A percentile compares a stretch with the other conserved stretches of the same genome.
phyloP scores from a whole-genome alignment of 2,113 vertebrate species.

The Pavo muticus region DNA sequence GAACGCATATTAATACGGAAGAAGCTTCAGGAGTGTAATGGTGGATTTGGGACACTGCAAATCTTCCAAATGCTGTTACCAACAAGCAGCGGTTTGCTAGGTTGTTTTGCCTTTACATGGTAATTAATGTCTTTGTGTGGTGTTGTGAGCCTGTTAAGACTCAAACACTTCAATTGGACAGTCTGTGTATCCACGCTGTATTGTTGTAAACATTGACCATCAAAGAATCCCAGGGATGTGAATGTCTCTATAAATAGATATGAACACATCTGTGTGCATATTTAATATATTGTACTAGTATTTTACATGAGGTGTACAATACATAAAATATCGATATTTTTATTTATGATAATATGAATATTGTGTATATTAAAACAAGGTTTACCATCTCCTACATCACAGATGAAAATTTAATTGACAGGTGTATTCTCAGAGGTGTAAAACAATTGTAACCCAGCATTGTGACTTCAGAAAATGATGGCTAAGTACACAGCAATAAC shows the following conservation, averaged over 20 bases:
- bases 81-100: not conserved
- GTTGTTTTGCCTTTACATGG: not conserved
- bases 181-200: not conserved
- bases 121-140: not conserved
- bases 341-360: not conserved
- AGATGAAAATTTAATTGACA: not conserved
- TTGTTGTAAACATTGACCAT: not conserved
- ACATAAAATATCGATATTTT: not conserved
- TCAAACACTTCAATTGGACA: not conserved
- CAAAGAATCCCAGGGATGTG: not conserved
- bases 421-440: not conserved
- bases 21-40: not conserved
- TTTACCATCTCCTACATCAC: not conserved
- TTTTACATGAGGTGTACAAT: not conserved
- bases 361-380: not conserved
- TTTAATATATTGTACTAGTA: not conserved
- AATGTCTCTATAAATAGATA: fast-evolving
- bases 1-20: not conserved
- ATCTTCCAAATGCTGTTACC: not conserved
- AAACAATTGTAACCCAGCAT: not conserved
- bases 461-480: not conserved
- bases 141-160: not conserved
- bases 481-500: not conserved
- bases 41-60: not conserved
- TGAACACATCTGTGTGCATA: not conserved